Conservation (phyloP, 35 echinoderm and acorn worm species). For the Ophioderma brevispina region DNA sequence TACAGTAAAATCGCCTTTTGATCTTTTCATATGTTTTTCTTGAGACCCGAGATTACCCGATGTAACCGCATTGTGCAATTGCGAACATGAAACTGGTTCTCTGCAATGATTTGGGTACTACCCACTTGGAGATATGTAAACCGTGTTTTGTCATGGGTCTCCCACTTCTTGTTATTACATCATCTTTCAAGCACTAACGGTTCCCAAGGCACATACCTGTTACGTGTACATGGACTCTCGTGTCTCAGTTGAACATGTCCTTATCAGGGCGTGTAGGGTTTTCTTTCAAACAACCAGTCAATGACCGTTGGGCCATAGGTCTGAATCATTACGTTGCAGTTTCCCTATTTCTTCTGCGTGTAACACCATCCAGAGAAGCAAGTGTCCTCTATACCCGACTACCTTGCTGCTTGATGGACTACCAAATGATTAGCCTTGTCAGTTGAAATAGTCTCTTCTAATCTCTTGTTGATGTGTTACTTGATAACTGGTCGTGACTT, state of each 20-base stretch:
- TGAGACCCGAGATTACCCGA: conserved; percentile 9
- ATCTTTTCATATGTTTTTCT: conserved; percentile 3
- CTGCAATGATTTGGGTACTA: not conserved
- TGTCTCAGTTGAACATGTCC: not conserved
- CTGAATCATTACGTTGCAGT: conserved; percentile 4
- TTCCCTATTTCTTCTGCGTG: not conserved
- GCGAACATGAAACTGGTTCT: not conserved
- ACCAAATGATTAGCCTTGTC: too few species aligned
- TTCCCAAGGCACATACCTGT: conserved; percentile 10
- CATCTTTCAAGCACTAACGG: not conserved
- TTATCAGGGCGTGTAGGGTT: not conserved
- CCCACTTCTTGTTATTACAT: conserved; percentile 11
- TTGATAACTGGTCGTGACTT: too few species aligned
- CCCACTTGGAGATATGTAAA: not conserved
- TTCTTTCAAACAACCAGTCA: not conserved
- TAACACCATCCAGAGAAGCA: not conserved
- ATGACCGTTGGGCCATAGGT: not conserved
- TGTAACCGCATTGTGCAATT: conserved; percentile 7
- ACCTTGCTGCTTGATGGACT: too few species aligned
- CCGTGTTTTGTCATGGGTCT: not conserved
- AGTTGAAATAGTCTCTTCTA: too few species aligned
- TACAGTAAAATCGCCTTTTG: conserved; percentile 28
- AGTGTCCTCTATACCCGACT: not conserved
- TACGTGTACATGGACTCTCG: not conserved
- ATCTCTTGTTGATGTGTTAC: too few species aligned